Evolutionary conservation across 1,140 invertebrate genomes (phyloP).

Genomic region (Asbolus verrucosus): DNA sequence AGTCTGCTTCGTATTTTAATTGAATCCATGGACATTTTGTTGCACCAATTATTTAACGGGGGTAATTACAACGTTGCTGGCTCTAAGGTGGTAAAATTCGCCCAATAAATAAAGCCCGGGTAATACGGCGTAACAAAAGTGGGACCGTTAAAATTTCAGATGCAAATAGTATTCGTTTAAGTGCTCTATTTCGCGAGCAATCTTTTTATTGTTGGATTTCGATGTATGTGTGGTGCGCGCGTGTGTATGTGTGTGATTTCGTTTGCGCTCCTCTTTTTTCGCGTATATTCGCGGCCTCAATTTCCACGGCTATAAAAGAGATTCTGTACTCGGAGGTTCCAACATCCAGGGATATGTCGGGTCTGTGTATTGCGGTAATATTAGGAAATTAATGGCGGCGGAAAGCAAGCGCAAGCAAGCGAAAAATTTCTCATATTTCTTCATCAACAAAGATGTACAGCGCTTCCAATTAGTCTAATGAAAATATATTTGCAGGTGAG

Average conservation of each 20-base stretch:
- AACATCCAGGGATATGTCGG: conserved; percentile 49
- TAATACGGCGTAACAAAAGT: conserved; percentile 41
- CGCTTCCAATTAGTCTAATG: conserved; percentile 51
- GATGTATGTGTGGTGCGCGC: too few species aligned
- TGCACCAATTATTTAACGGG: too few species aligned
- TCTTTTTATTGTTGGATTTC: conserved; percentile 52
- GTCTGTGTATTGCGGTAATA: conserved; percentile 1
- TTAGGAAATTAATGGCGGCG: conserved; percentile 8
- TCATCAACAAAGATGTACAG: conserved; percentile 23
- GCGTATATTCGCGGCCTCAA: conserved; percentile 50
- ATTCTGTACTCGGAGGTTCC: too few species aligned
- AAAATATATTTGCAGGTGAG: conserved; percentile 75
- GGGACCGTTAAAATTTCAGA: conserved; percentile 51
- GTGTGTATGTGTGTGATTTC: conserved; percentile 55
- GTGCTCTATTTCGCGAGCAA: conserved; percentile 48
- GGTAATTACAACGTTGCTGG: conserved; percentile 15
- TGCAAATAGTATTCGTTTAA: conserved; percentile 55
- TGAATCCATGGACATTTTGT: too few species aligned
- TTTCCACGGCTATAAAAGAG: conserved; percentile 56
- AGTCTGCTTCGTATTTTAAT: too few species aligned
- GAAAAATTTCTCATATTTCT: conserved; percentile 13
- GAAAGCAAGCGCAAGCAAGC: background rate
- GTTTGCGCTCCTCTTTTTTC: conserved; percentile 46
- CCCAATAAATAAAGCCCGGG: conserved; percentile 25
- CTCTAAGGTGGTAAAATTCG: conserved; percentile 32